These are phyloP conservation scores for Cephus cinctus DNA, from an alignment of 1,140 invertebrate species.

Conservation along the genomic window DNA sequence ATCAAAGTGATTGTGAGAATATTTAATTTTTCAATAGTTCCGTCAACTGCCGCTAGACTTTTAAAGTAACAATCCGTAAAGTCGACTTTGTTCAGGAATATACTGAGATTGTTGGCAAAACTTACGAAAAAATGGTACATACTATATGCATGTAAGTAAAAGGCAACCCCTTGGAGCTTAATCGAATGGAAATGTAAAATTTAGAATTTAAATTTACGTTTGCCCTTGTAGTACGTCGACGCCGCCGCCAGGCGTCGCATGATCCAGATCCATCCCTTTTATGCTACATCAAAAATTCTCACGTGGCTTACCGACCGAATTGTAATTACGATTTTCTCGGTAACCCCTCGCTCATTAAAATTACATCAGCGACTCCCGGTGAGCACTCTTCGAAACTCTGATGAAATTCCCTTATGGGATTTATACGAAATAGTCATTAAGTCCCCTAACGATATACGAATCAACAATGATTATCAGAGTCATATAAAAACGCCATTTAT, in stretches of 20 bases:
- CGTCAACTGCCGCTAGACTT: too few relatives aligned
- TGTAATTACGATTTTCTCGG: slow-evolving; percentile 22
- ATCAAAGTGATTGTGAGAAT: slow-evolving; percentile 24
- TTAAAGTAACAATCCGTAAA: too few relatives aligned
- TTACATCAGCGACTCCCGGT: slow-evolving; percentile 24
- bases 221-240: slow-evolving; percentile 15
- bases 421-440: slow-evolving; percentile 20
- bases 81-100: too few relatives aligned
- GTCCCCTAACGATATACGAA: slow-evolving; percentile 5
- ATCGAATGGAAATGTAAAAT: slow-evolving; percentile 21
- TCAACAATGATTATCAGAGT: too few relatives aligned
- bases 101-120: too few relatives aligned
- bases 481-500: slow-evolving; percentile 15
- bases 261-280: slow-evolving; percentile 6
- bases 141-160: slow-evolving; percentile 8
- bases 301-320: slow-evolving; percentile 10
- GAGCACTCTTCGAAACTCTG: not conserved
- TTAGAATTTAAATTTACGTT: slow-evolving; percentile 21
- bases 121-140: slow-evolving; percentile 18
- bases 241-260: slow-evolving; percentile 11
- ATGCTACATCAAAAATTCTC: not conserved
- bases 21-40: too few relatives aligned
- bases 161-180: slow-evolving; percentile 6
- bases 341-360: slow-evolving; percentile 29
- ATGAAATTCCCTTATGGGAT: slow-evolving; percentile 13